Evolutionary conservation across 2,888 invertebrate genomes (phyloP).

Genomic region (Cantharis flavilabris): DNA sequence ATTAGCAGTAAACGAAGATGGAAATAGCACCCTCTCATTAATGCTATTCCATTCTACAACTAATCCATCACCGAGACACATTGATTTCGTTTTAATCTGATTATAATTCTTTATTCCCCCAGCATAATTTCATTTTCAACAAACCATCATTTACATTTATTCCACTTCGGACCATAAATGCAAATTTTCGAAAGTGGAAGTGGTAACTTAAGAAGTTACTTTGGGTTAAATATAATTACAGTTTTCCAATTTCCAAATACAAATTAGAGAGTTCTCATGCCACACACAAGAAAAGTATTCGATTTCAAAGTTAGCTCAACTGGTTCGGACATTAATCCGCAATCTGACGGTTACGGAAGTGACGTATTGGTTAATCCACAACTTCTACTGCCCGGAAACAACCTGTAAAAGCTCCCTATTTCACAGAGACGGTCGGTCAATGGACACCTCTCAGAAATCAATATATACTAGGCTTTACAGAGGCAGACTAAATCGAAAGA

Average conservation of each 20-base stretch:
- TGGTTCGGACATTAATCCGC: slow-evolving; percentile 32
- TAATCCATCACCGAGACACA: slow-evolving; percentile 44
- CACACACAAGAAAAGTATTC: slow-evolving; percentile 23
- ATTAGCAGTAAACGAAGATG: slow-evolving; percentile 28
- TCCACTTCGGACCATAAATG: not conserved
- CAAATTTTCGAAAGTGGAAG: not conserved
- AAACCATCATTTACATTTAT: slow-evolving; percentile 20
- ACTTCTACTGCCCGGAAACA: slow-evolving; percentile 27
- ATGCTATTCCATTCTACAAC: slow-evolving; percentile 17
- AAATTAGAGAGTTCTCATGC: slow-evolving; percentile 15
- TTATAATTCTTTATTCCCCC: slow-evolving; percentile 45
- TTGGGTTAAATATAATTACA: not conserved
- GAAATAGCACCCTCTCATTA: slow-evolving; percentile 9
- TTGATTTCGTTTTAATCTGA: slow-evolving; percentile 48
- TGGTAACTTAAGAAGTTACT: not conserved
- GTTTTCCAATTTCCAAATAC: slow-evolving; percentile 13
- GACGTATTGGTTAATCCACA: slow-evolving; percentile 29
- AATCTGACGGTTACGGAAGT: slow-evolving; percentile 33
- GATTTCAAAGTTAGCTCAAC: slow-evolving; percentile 32
- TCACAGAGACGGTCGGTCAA: slow-evolving; percentile 6
- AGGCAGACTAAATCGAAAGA: slow-evolving; percentile 4
- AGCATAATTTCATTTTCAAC: slow-evolving; percentile 38
- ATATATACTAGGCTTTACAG: slow-evolving; percentile 1
- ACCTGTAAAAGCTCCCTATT: slow-evolving; percentile 21
- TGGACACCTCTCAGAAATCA: slow-evolving; percentile 15